These are phyloP conservation scores for Adelges cooleyi DNA, from an alignment of 1,140 invertebrate species.

Conservation along the genomic window DNA sequence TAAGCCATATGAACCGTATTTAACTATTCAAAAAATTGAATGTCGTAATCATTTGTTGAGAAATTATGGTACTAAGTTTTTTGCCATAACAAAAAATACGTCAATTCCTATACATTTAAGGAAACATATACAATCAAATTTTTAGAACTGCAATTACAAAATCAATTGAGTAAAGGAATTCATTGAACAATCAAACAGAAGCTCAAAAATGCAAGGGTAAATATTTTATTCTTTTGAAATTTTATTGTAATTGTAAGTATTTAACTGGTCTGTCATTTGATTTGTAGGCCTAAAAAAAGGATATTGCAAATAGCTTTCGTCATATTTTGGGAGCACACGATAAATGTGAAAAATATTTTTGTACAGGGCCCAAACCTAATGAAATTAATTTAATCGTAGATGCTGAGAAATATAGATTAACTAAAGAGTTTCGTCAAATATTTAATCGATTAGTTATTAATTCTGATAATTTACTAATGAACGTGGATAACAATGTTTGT, in stretches of 20 bases:
- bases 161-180: background rate
- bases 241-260: too few species aligned
- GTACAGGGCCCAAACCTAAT: too few species aligned
- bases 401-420: background rate
- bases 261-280: too few species aligned
- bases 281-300: background rate
- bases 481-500: background rate
- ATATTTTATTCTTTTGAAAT: background rate
- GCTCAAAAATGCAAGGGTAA: too few species aligned
- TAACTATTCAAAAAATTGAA: background rate
- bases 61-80: background rate
- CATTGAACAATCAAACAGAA: background rate
- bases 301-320: background rate
- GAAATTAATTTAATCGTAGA: background rate
- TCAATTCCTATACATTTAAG: background rate
- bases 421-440: background rate
- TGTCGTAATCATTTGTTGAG: background rate
- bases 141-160: background rate
- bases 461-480: background rate
- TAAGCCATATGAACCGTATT: background rate
- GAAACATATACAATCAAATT: background rate
- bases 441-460: background rate
- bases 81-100: background rate
- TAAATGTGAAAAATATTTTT: too few species aligned
- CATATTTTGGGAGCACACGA: background rate